phyloP scores from a whole-genome alignment of 2,888 invertebrate genomes.

The Icerya purchasi region DNA sequence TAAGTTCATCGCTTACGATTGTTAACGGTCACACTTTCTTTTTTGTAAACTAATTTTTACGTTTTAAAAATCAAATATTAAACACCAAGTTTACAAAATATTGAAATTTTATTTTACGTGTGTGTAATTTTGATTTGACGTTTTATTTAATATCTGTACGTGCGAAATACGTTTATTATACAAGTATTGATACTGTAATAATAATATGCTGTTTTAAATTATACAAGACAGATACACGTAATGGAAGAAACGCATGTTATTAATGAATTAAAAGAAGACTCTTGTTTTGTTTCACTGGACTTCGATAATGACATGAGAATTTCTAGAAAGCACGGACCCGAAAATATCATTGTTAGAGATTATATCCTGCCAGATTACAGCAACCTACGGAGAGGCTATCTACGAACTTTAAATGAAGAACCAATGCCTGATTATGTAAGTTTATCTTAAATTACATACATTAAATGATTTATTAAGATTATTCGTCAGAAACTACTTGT shows the following conservation, averaged over 20 bases:
- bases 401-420: conserved; percentile 29
- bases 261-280: conserved; percentile 95
- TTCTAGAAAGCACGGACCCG: conserved; percentile 35
- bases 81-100: too few species aligned
- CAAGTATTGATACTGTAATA: too few species aligned
- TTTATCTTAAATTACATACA: conserved; percentile 3
- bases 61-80: too few species aligned
- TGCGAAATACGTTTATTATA: too few species aligned
- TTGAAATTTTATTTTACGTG: too few species aligned
- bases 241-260: conserved; percentile 98
- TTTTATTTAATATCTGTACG: too few species aligned
- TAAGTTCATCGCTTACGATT: too few species aligned
- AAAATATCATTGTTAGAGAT: conserved; percentile 56
- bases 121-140: too few species aligned
- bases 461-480: neutral
- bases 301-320: conserved; percentile 58
- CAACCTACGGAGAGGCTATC: conserved; percentile 57
- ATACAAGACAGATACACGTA: conserved; percentile 83
- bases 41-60: too few species aligned
- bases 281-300: conserved; percentile 74
- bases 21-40: too few species aligned
- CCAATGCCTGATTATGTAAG: conserved; percentile 19
- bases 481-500: too few species aligned
- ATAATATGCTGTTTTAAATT: too few species aligned
- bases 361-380: conserved; percentile 95